These are phyloP conservation scores for Tangara arthus DNA, from an alignment of 2,797 vertebrate genomes.

Conservation along the genomic window DNA sequence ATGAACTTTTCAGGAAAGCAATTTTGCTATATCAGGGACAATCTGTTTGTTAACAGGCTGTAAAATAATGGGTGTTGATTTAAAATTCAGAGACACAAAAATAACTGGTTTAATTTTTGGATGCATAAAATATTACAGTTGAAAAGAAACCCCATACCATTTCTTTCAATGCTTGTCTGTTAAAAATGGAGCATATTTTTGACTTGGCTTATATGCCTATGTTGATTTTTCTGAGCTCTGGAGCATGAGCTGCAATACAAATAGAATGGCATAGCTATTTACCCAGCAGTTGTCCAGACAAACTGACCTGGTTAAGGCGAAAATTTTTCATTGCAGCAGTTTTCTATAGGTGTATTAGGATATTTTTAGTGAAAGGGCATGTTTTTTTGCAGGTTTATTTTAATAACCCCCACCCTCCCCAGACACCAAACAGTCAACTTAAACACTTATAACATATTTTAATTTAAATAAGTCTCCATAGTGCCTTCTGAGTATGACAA, in stretches of 20 bases:
- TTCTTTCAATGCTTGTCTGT: not conserved
- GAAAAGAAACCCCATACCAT: not conserved
- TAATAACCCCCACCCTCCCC: not conserved
- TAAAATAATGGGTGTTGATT: not conserved
- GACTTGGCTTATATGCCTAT: not conserved
- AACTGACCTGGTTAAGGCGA: slow-evolving; percentile 11
- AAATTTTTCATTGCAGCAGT: not conserved
- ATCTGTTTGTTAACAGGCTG: not conserved
- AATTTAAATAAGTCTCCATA: not conserved
- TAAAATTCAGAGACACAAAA: not conserved
- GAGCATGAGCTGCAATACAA: not conserved
- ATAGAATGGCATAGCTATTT: not conserved
- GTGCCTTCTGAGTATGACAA: not conserved
- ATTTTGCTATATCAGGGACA: not conserved
- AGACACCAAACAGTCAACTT: not conserved
- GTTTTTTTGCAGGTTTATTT: not conserved
- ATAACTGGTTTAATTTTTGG: slow-evolving; percentile 3
- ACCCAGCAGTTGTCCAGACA: not conserved
- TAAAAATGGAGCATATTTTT: not conserved
- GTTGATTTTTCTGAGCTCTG: slow-evolving; percentile 3
- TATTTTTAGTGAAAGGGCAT: not conserved
- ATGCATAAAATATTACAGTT: not conserved
- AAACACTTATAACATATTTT: not conserved
- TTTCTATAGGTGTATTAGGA: not conserved
- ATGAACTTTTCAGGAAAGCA: not conserved